Conservation (phyloP, 2,113 vertebrate species). For the Madoqua kirkii region DNA sequence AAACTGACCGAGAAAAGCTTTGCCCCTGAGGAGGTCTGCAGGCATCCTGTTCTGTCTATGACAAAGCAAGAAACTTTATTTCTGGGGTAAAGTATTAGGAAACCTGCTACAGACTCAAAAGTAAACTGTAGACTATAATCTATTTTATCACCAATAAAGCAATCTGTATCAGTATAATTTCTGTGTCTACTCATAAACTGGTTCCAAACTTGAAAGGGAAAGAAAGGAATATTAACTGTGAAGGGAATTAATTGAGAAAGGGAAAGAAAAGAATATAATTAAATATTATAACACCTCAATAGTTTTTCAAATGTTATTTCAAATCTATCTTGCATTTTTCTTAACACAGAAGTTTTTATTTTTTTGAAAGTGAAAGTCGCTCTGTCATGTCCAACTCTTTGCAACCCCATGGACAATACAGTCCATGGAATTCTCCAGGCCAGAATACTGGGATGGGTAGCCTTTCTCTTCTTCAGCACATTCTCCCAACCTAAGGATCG, state of each 20-base stretch:
- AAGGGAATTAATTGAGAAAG: neutral
- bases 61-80: neutral
- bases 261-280: neutral
- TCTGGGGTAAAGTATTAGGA: neutral
- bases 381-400: neutral
- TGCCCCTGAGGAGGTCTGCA: neutral
- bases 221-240: neutral
- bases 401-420: neutral
- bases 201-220: neutral
- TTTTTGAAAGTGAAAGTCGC: neutral
- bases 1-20: neutral
- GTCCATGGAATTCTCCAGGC: neutral
- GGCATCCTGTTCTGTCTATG: too few species aligned
- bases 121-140: neutral
- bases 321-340: neutral
- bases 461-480: neutral
- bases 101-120: neutral
- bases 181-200: neutral
- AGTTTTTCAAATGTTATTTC: neutral
- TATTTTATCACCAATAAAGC: neutral
- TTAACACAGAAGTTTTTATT: neutral
- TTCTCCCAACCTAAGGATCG: neutral
- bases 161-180: neutral
- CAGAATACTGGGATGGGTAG: neutral
- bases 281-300: neutral